Evolutionary conservation across 2,797 vertebrate genomes (phyloP).

Genomic region (Hoplostethus atlanticus): DNA sequence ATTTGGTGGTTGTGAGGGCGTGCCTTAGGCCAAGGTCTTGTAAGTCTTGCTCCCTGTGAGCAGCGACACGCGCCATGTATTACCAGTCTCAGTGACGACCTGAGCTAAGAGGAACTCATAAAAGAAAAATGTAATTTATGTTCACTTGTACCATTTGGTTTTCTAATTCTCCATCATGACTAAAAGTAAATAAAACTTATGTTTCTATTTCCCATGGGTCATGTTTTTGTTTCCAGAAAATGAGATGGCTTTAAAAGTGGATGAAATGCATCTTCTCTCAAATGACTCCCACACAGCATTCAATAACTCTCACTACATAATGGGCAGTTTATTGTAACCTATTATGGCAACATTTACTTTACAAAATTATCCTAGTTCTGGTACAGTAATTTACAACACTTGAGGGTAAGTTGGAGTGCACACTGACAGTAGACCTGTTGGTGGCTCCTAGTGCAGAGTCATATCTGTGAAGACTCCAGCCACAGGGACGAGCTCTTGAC

Average conservation of each 20-base stretch:
- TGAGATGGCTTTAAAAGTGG: no score
- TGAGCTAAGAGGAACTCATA: conserved; percentile 28
- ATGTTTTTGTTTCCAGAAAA: conserved; percentile 6
- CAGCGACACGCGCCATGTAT: conserved; percentile 77
- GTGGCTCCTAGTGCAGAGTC: conserved; percentile 55
- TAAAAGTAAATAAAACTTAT: conserved; percentile 89
- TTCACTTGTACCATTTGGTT: conserved; percentile 86
- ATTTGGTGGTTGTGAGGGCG: conserved; percentile 86
- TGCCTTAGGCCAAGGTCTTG: conserved; percentile 88
- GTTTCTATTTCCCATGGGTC: conserved; percentile 82
- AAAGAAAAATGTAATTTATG: conserved; percentile 68
- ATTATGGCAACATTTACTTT: conserved; percentile 54
- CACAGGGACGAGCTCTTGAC: conserved; percentile 74
- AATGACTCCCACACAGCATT: neutral
- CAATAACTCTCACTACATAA: conserved; percentile 27
- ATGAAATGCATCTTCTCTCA: no score
- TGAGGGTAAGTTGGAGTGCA: conserved; percentile 54
- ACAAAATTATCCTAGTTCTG: conserved; percentile 60
- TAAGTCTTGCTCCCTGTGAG: conserved; percentile 51
- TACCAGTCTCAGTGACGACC: conserved; percentile 30
- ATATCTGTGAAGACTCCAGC: conserved; percentile 91
- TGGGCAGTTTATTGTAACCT: conserved; percentile 65
- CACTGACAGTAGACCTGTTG: conserved; percentile 1
- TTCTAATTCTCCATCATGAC: conserved; percentile 89
- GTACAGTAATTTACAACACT: conserved; percentile 43